These are phyloP conservation scores for Hydractinia echinata DNA, from an alignment of 30 jellyfish, hydroid and myxozoan species.

Conservation along the genomic window DNA sequence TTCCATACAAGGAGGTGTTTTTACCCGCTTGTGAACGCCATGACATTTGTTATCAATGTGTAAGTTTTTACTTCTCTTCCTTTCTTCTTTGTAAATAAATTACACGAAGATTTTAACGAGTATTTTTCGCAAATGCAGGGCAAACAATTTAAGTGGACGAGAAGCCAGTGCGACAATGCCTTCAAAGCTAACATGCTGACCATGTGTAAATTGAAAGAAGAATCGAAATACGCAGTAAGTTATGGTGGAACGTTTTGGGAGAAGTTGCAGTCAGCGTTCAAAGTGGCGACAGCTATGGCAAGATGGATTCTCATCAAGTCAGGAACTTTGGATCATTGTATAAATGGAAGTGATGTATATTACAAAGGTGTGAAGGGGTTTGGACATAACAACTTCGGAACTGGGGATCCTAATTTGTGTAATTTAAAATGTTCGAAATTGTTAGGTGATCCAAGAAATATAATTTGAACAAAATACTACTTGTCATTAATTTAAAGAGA, in stretches of 20 bases:
- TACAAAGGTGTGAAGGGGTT: slow-evolving; percentile 36
- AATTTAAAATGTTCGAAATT: background rate
- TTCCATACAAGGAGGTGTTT: slow-evolving; percentile 32
- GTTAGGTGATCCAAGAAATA: slow-evolving; percentile 33
- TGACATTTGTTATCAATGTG: slow-evolving; percentile 40
- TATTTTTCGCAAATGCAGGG: slow-evolving; percentile 4
- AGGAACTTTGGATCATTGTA: slow-evolving; percentile 36
- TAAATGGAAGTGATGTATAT: slow-evolving; percentile 41
- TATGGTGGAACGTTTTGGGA: slow-evolving; percentile 24
- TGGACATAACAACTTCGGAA: slow-evolving; percentile 39
- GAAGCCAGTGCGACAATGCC: slow-evolving; percentile 29
- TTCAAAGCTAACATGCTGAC: slow-evolving; percentile 37
- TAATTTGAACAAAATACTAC: background rate
- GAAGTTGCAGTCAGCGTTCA: slow-evolving; percentile 1
- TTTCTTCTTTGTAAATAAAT: background rate
- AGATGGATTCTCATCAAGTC: slow-evolving; percentile 37
- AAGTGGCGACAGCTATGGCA: slow-evolving; percentile 33
- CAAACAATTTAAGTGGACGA: slow-evolving; percentile 27
- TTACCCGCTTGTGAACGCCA: slow-evolving; percentile 41
- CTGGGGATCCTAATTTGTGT: slow-evolving; percentile 28
- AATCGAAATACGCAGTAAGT: background rate
- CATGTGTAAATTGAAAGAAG: slow-evolving; percentile 28
- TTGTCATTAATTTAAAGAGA: too few relatives aligned
- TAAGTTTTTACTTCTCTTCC: background rate
- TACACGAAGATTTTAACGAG: background rate